Percentiles rank a stretch among this genome's conserved stretches.
phyloP scores from a whole-genome alignment of 2,888 invertebrate genomes.

The Drosophila prostipennis region DNA sequence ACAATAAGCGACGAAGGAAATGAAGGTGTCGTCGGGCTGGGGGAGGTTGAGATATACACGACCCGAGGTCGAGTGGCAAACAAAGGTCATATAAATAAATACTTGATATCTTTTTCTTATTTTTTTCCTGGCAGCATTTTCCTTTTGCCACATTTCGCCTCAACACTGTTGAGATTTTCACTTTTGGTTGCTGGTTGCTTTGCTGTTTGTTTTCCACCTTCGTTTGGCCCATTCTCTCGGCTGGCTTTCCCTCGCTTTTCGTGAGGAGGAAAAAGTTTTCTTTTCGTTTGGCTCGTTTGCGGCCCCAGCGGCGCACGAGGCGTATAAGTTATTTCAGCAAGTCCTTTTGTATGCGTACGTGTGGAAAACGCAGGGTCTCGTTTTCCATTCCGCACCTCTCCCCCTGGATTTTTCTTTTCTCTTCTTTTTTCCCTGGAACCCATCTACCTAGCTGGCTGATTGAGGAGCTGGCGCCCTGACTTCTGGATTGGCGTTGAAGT shows the following conservation, averaged over 20 bases:
- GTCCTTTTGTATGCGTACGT: conserved; percentile 77
- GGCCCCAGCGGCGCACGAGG: conserved; percentile 62
- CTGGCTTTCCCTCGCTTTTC: conserved; percentile 16
- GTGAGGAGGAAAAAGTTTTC: conserved; percentile 54
- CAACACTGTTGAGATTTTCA: conserved; percentile 66
- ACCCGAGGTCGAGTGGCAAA: conserved; percentile 56
- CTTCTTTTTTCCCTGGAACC: not conserved
- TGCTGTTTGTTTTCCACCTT: conserved; percentile 41
- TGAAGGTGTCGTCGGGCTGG: conserved; percentile 57
- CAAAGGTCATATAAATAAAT: conserved; percentile 74
- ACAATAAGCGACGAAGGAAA: conserved; percentile 36
- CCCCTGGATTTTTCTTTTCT: not conserved
- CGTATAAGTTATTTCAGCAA: conserved; percentile 77
- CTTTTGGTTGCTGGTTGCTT: conserved; percentile 54
- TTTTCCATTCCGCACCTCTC: not conserved
- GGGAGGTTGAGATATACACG: conserved; percentile 32
- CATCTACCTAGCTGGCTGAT: conserved; percentile 53
- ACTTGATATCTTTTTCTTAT: conserved; percentile 67
- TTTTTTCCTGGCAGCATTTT: conserved; percentile 28
- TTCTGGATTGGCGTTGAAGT: conserved; percentile 64
- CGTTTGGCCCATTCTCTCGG: conserved; percentile 19
- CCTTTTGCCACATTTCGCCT: conserved; percentile 52
- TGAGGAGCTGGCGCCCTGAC: conserved; percentile 52
- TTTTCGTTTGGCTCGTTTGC: conserved; percentile 28
- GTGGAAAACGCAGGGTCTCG: conserved; percentile 67